A percentile compares a stretch with the other conserved stretches of the same genome.
Conservation (phyloP, 2,113 vertebrate genomes). For the Tragelaphus buxtoni region DNA sequence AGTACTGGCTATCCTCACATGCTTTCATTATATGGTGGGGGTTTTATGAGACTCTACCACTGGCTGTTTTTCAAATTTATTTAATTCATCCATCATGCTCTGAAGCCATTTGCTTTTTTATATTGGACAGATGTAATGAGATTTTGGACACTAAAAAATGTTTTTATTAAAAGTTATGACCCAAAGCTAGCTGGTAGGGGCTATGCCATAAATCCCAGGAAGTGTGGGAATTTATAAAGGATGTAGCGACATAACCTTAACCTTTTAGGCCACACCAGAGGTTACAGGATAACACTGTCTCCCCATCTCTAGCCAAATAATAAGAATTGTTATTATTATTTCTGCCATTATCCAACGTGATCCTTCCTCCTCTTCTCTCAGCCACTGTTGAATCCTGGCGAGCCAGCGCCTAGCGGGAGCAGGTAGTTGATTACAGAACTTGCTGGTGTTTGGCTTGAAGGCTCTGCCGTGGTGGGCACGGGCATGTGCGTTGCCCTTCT, state of each 20-base stretch:
- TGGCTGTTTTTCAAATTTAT: conserved; percentile 76
- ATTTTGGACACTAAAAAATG: conserved; percentile 78
- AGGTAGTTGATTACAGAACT: neutral
- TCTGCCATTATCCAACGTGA: neutral
- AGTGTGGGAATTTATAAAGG: conserved; percentile 65
- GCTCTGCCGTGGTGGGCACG: accelerated
- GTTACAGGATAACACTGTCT: conserved; percentile 23
- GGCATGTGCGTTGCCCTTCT: neutral
- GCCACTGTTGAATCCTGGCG: neutral
- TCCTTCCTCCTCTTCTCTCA: neutral
- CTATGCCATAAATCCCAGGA: conserved; percentile 69
- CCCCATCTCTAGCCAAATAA: conserved; percentile 18
- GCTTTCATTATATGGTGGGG: conserved; percentile 61
- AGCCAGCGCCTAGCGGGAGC: neutral
- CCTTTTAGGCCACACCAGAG: conserved; percentile 54
- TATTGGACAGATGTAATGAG: conserved; percentile 77
- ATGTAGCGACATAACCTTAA: conserved; percentile 49
- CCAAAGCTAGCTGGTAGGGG: conserved; percentile 70
- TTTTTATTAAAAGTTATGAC: conserved; percentile 79
- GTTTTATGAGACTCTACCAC: conserved; percentile 67
- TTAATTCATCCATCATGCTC: conserved; percentile 77
- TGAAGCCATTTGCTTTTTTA: conserved; percentile 75
- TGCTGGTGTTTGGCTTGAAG: neutral
- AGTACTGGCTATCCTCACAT: neutral
- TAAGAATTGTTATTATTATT: neutral